Conservation (phyloP, 2,113 vertebrate genomes). For the Phaetusa simplex region DNA sequence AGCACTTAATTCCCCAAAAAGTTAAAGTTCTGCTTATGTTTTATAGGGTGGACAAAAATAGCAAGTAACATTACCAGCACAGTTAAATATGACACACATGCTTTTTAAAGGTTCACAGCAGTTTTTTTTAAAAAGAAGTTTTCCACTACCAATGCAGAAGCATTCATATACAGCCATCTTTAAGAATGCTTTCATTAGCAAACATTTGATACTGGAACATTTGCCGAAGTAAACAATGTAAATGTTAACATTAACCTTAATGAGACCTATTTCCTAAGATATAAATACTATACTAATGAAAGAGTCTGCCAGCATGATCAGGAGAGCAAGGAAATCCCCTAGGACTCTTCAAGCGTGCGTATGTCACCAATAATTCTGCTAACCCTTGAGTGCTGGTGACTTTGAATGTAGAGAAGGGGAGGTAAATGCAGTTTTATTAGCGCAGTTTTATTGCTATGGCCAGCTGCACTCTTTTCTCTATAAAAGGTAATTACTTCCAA, state of each 20-base stretch:
- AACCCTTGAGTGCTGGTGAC: constrained; percentile 72
- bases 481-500: constrained; percentile 99
- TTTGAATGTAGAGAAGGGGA: constrained; percentile 65
- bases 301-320: constrained; percentile 62
- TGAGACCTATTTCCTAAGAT: constrained; percentile 46
- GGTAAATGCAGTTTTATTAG: constrained; percentile 82
- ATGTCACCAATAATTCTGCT: constrained; percentile 82
- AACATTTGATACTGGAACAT: not conserved
- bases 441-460: constrained; percentile 88
- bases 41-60: not conserved
- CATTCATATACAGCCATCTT: not conserved
- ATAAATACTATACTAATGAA: constrained; percentile 58
- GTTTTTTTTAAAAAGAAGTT: not conserved
- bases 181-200: not conserved
- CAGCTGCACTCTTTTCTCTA: constrained; percentile 97
- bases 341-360: constrained; percentile 78
- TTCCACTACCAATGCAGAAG: not conserved
- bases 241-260: constrained; percentile 50
- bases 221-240: not conserved
- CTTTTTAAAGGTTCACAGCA: not conserved
- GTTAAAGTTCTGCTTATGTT: not conserved
- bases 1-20: not conserved
- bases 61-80: not conserved
- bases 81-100: not conserved
- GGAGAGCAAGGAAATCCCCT: constrained; percentile 78